Percentiles rank a stretch among this genome's conserved stretches.
Evolutionary conservation across 2,888 invertebrate species (phyloP).

Genomic region (Tetranychus piercei): DNA sequence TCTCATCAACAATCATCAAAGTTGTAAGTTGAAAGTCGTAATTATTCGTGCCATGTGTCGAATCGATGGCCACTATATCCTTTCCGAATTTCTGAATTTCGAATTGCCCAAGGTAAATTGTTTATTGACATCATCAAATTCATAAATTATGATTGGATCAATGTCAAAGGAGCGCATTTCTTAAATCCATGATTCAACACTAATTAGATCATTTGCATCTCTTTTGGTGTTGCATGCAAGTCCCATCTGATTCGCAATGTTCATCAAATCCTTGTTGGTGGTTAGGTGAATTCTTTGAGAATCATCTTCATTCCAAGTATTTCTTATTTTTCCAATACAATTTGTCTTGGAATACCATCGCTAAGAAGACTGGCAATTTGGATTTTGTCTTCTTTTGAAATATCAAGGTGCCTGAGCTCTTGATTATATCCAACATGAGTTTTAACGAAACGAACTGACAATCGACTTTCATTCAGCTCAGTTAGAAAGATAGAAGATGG

Average conservation of each 20-base stretch:
- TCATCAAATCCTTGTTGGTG: neutral
- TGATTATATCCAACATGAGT: neutral
- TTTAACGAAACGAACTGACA: neutral
- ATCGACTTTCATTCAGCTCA: neutral
- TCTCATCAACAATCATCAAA: neutral
- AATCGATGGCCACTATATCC: neutral
- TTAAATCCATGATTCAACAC: too few relatives aligned
- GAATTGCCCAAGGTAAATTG: neutral
- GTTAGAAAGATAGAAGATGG: neutral
- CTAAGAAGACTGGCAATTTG: neutral
- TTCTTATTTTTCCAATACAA: neutral
- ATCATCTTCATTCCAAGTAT: neutral
- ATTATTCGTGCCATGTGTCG: neutral
- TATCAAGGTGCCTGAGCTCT: neutral
- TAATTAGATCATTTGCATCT: too few relatives aligned
- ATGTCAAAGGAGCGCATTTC: too few relatives aligned
- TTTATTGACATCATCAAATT: neutral
- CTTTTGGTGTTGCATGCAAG: fast-evolving
- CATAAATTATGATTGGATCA: neutral
- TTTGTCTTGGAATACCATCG: neutral
- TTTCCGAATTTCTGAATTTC: neutral
- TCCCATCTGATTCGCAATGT: neutral
- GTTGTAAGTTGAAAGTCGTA: neutral
- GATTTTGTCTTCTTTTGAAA: neutral
- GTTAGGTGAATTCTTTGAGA: neutral